These are phyloP conservation scores for Sarotherodon lohbergeri DNA, from an alignment of 2,113 vertebrate species.

Conservation along the genomic window DNA sequence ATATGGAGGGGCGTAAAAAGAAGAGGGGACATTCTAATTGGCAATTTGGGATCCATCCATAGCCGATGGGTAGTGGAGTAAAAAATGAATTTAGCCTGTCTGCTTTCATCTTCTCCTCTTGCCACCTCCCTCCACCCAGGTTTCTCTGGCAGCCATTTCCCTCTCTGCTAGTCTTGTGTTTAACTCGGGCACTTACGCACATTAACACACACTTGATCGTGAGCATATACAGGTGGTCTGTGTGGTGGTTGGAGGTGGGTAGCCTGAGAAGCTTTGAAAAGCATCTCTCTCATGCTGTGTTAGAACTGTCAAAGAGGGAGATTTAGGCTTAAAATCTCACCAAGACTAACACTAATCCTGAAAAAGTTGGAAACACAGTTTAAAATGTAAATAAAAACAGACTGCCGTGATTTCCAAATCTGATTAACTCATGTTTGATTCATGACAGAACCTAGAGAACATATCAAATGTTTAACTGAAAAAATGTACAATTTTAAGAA, in stretches of 20 bases:
- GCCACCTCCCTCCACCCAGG: conserved; percentile 2
- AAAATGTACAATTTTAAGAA: background rate
- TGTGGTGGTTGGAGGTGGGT: background rate
- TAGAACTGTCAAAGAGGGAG: conserved; percentile 55
- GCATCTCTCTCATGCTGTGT: conserved; percentile 36
- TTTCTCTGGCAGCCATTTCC: conserved; percentile 26
- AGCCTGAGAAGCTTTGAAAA: conserved; percentile 14
- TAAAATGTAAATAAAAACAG: background rate
- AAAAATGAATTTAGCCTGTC: conserved; percentile 41
- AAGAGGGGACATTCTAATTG: conserved; percentile 60
- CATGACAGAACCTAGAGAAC: background rate
- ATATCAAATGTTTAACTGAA: background rate
- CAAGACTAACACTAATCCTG: conserved; percentile 42
- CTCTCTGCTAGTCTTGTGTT: conserved; percentile 39
- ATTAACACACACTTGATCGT: conserved; percentile 13
- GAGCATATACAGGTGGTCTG: conserved; percentile 50
- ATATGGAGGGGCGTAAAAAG: background rate
- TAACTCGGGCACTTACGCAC: background rate
- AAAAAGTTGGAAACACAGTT: background rate
- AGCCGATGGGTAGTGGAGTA: conserved; percentile 40
- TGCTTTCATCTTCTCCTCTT: conserved; percentile 43
- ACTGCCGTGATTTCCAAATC: background rate
- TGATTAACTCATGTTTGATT: background rate
- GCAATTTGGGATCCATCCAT: conserved; percentile 55
- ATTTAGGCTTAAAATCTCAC: conserved; percentile 59